These are phyloP conservation scores for Plagodis dolabraria DNA, from an alignment of 2,888 invertebrate genomes.

Conservation along the genomic window DNA sequence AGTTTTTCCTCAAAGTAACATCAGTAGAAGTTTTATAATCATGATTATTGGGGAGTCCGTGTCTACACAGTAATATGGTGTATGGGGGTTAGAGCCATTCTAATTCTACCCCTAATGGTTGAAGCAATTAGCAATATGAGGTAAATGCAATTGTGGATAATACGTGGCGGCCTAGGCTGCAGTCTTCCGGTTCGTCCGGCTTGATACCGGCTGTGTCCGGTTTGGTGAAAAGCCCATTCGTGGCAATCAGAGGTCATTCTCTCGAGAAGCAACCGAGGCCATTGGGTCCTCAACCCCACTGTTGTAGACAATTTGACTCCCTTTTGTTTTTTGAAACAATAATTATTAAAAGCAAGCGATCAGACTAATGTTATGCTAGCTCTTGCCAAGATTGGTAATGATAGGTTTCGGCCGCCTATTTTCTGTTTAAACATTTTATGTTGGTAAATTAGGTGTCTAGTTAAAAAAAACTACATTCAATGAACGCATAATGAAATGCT, in stretches of 20 bases:
- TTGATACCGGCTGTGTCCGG: neutral
- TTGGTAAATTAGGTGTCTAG: too few relatives aligned
- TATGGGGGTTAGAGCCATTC: slow-evolving; percentile 46
- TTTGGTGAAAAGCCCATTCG: neutral
- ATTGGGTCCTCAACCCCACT: slow-evolving; percentile 50
- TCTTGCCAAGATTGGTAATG: too few relatives aligned
- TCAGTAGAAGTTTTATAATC: slow-evolving; percentile 23
- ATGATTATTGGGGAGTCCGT: slow-evolving; percentile 50
- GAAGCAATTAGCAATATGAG: slow-evolving; percentile 22
- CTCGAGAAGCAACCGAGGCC: slow-evolving; percentile 29
- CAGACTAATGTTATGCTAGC: too few relatives aligned
- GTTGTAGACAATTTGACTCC: slow-evolving; percentile 58
- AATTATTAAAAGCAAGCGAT: neutral
- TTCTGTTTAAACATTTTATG: too few relatives aligned
- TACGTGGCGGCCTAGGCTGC: slow-evolving; percentile 7
- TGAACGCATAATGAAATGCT: too few relatives aligned
- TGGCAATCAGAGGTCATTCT: slow-evolving; percentile 10
- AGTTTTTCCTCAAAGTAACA: slow-evolving; percentile 35
- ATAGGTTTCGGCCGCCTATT: too few relatives aligned
- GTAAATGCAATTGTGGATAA: neutral
- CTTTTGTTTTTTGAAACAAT: slow-evolving; percentile 37
- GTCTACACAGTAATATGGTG: slow-evolving; percentile 57
- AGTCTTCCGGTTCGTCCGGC: slow-evolving; percentile 1
- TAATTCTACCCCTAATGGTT: slow-evolving; percentile 40
- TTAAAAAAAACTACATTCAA: too few relatives aligned